A percentile compares a stretch with the other conserved stretches of the same genome.
Evolutionary conservation across 2,797 vertebrate species (phyloP).

Genomic region (Cyprinodon diabolis): DNA sequence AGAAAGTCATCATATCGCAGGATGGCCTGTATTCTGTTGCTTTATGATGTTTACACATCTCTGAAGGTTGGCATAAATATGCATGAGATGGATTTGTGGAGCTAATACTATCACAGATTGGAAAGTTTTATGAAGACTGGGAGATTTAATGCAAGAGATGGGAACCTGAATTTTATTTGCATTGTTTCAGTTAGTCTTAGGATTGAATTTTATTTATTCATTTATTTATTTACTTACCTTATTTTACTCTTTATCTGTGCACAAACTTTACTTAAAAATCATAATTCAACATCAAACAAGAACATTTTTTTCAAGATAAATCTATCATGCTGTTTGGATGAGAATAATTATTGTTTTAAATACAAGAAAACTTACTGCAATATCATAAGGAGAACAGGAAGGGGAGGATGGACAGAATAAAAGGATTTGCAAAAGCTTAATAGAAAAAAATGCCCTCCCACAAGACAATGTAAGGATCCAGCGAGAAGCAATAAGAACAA

Average conservation of each 20-base stretch:
- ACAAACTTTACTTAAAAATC: constrained; percentile 12
- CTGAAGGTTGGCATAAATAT: constrained; percentile 52
- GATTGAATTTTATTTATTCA: not conserved
- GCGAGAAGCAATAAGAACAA: too few species aligned
- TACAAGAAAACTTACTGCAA: too few species aligned
- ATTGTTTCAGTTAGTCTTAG: constrained; percentile 26
- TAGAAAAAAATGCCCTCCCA: too few species aligned
- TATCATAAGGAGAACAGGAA: too few species aligned
- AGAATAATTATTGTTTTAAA: too few species aligned
- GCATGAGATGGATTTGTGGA: constrained; percentile 48
- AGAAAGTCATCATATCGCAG: constrained; percentile 40
- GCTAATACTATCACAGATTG: constrained; percentile 41
- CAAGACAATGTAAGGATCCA: too few species aligned
- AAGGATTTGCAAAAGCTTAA: too few species aligned
- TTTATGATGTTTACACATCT: constrained; percentile 27
- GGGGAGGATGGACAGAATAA: too few species aligned
- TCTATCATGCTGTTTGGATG: not conserved
- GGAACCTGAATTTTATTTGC: constrained; percentile 53
- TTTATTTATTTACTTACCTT: constrained; percentile 15
- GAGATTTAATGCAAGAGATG: constrained; percentile 31
- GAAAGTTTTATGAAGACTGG: constrained; percentile 42
- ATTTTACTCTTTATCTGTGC: constrained; percentile 4
- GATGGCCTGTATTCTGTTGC: constrained; percentile 26
- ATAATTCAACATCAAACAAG: not conserved
- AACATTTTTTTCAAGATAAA: not conserved